These are phyloP conservation scores for Turnix velox DNA, from an alignment of 2,113 vertebrate genomes.

Conservation along the genomic window DNA sequence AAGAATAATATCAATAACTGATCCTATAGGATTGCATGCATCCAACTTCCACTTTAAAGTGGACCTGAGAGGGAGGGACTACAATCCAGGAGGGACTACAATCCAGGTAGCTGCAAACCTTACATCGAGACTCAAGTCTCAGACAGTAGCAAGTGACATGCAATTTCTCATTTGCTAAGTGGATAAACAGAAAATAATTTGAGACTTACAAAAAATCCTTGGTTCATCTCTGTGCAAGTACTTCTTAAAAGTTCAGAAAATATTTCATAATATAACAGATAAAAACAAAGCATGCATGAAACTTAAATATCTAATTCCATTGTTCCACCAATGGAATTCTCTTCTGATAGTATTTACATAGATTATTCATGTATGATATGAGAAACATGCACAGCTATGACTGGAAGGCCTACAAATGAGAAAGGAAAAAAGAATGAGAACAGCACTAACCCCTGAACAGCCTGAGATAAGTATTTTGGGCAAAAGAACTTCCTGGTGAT, in stretches of 20 bases:
- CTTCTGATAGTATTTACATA: background rate
- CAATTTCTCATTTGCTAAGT: background rate
- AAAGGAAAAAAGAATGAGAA: background rate
- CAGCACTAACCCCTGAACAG: background rate
- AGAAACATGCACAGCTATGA: background rate
- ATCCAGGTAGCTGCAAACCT: background rate
- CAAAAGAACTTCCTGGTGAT: background rate
- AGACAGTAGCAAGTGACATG: background rate
- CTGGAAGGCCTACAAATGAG: background rate
- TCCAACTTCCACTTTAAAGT: background rate
- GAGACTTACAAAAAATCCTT: background rate
- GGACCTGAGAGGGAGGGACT: background rate
- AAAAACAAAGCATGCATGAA: background rate
- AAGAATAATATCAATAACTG: background rate
- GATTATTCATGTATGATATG: background rate
- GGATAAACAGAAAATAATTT: background rate
- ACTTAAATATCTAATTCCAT: background rate
- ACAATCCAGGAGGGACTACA: background rate
- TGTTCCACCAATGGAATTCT: background rate
- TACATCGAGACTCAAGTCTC: background rate
- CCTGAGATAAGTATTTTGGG: rapidly evolving
- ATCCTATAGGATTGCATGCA: background rate
- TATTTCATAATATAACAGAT: background rate
- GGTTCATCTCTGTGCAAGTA: background rate
- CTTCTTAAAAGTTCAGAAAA: background rate